A percentile compares a stretch with the other conserved stretches of the same genome.
phyloP scores from a whole-genome alignment of 2,797 vertebrate species.

The Hippopotamyrus pictus region DNA sequence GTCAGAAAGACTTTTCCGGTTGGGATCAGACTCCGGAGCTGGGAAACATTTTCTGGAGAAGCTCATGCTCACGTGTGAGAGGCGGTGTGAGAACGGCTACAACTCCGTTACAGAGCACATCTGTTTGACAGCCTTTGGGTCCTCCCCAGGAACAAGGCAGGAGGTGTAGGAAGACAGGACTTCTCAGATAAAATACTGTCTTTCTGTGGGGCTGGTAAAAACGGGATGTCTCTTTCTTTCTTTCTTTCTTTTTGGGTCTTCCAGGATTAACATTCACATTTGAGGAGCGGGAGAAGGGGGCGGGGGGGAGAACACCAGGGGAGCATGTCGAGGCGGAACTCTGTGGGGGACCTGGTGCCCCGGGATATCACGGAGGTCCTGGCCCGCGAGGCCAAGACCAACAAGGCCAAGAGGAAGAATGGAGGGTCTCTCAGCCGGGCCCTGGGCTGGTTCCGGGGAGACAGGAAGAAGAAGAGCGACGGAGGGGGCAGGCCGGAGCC shows the following conservation, averaged over 20 bases:
- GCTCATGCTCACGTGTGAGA: background rate
- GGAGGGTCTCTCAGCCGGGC: constrained; percentile 72
- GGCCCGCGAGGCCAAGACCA: constrained; percentile 57
- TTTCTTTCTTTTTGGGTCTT: background rate
- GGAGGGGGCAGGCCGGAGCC: constrained; percentile 31
- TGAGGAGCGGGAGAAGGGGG: background rate
- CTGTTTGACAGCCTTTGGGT: constrained; percentile 25
- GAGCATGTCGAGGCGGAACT: constrained; percentile 64
- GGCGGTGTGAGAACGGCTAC: background rate
- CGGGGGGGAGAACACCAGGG: constrained; percentile 22
- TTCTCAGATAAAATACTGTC: constrained; percentile 27
- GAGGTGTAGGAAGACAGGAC: background rate
- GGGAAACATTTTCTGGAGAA: background rate
- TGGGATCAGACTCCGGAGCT: background rate
- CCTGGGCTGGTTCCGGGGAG: constrained; percentile 78
- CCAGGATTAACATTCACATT: constrained; percentile 28
- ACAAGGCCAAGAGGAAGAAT: constrained; percentile 65
- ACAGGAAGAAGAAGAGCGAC: constrained; percentile 57
- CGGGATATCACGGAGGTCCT: constrained; percentile 64
- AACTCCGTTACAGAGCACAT: constrained; percentile 54
- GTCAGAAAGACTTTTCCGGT: background rate
- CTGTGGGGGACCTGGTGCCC: constrained; percentile 66
- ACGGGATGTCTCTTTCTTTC: background rate
- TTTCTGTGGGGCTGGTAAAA: constrained; percentile 25
- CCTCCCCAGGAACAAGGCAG: constrained; percentile 15